A percentile compares a stretch with the other conserved stretches of the same genome.
Evolutionary conservation across 2,113 vertebrate genomes (phyloP).

Genomic region (Oreochromis niloticus): DNA sequence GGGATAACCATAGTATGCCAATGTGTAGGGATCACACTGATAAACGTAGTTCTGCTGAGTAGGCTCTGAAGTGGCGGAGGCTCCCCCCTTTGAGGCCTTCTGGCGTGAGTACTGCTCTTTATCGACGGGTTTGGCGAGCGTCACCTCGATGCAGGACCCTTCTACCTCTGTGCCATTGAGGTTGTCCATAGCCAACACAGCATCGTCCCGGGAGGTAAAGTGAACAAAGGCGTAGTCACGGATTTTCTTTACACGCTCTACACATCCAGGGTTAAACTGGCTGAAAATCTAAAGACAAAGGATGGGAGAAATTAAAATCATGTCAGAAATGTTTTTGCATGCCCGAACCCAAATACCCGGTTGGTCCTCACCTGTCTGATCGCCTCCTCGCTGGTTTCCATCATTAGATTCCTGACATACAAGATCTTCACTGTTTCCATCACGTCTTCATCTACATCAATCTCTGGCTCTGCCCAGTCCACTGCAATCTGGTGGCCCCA

Average conservation of each 20-base stretch:
- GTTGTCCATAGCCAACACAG: constrained; percentile 91
- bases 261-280: constrained; percentile 93
- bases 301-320: neutral
- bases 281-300: constrained; percentile 77
- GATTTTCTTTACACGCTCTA: constrained; percentile 97
- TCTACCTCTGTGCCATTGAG: constrained; percentile 93
- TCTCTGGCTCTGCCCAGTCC: constrained; percentile 98
- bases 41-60: constrained; percentile 88
- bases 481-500: constrained; percentile 99
- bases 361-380: constrained; percentile 77
- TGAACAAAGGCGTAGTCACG: constrained; percentile 97
- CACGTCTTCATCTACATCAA: constrained; percentile 96
- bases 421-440: constrained; percentile 99
- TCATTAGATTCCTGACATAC: constrained; percentile 98
- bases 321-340: neutral
- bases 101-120: constrained; percentile 98
- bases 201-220: constrained; percentile 91
- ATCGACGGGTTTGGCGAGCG: constrained; percentile 95
- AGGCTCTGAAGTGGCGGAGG: constrained; percentile 64
- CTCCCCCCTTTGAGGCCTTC: constrained; percentile 87
- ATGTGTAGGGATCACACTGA: constrained; percentile 92
- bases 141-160: constrained; percentile 94
- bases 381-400: constrained; percentile 93
- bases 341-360: neutral
- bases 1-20: constrained; percentile 94